These are phyloP conservation scores for Ophion slaviceki DNA, from an alignment of 2,888 invertebrate species.

Conservation along the genomic window DNA sequence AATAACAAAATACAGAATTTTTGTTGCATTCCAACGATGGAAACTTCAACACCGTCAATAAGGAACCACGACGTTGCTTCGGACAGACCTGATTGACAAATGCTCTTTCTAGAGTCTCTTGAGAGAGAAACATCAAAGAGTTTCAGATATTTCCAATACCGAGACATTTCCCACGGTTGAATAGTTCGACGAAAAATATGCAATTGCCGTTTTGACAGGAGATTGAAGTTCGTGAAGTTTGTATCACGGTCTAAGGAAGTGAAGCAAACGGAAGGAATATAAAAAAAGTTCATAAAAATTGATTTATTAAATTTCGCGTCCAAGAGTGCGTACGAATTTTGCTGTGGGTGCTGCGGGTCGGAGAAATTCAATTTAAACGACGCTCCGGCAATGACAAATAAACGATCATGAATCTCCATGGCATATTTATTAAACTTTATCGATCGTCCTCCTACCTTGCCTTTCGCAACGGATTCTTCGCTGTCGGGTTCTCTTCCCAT, in stretches of 20 bases:
- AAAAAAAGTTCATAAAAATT: constrained; percentile 9
- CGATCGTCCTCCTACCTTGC: not conserved
- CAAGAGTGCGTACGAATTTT: not conserved
- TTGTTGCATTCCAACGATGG: too few species aligned
- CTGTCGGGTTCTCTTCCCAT: not conserved
- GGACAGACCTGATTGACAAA: not conserved
- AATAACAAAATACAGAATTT: too few species aligned
- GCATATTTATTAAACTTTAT: not conserved
- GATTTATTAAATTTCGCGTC: not conserved
- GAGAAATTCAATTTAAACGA: not conserved
- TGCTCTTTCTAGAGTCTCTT: constrained; percentile 5
- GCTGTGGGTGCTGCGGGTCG: not conserved
- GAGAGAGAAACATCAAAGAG: constrained; percentile 40
- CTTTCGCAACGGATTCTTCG: not conserved
- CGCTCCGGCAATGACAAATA: not conserved
- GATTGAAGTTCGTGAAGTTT: constrained; percentile 18
- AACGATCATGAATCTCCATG: not conserved
- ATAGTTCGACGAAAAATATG: constrained; percentile 37
- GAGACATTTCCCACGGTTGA: constrained; percentile 46
- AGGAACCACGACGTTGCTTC: not conserved
- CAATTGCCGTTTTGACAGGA: constrained; percentile 15
- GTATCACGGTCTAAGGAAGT: constrained; percentile 23
- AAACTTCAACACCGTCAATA: too few species aligned
- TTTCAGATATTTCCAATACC: constrained; percentile 33
- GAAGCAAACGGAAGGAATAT: not conserved